A percentile compares a stretch with the other conserved stretches of the same genome.
These are phyloP conservation scores for Rhynchopsitta pachyrhyncha DNA, from an alignment of 2,113 vertebrate genomes.

Conservation along the genomic window DNA sequence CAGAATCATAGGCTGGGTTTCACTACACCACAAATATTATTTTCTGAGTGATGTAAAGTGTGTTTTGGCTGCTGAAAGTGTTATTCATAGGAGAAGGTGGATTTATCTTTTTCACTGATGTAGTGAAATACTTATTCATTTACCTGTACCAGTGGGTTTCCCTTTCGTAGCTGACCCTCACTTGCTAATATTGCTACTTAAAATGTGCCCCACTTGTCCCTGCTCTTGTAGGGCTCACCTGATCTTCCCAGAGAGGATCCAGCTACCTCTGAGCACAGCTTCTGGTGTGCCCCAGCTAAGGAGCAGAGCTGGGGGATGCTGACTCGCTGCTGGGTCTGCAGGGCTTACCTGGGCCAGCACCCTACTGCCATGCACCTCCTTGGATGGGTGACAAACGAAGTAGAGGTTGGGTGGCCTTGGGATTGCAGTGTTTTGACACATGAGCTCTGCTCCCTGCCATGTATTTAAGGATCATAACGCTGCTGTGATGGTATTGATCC, in stretches of 20 bases:
- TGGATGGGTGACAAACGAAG: neutral
- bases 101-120: neutral
- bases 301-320: rapidly evolving
- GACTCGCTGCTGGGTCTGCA: rapidly evolving
- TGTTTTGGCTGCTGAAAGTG: neutral
- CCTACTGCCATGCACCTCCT: neutral
- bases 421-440: rapidly evolving
- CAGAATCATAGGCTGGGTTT: neutral
- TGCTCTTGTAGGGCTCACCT: neutral
- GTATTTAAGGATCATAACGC: rapidly evolving
- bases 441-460: neutral
- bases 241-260: neutral
- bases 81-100: neutral
- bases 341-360: neutral
- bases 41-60: neutral
- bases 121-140: neutral
- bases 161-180: neutral
- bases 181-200: neutral
- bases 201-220: neutral
- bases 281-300: neutral
- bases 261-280: neutral
- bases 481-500: rapidly evolving
- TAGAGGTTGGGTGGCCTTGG: rapidly evolving
- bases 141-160: neutral
- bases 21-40: neutral